Conservation (phyloP, 1,140 invertebrate species). For the Nasonia vitripennis region DNA sequence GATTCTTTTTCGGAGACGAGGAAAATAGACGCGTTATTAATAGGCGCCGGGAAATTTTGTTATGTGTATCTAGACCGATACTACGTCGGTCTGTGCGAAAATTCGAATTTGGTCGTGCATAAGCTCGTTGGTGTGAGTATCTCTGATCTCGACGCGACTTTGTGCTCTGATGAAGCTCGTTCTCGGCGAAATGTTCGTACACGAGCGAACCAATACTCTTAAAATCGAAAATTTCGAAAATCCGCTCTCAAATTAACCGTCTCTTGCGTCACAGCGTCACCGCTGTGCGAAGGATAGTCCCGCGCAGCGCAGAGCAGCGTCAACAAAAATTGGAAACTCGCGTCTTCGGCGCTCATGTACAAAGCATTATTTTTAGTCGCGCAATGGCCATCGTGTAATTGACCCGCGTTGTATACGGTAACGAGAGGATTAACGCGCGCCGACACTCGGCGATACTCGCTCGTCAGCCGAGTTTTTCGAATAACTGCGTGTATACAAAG, state of each 20-base stretch:
- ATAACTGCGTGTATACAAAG: not conserved
- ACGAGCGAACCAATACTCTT: not conserved
- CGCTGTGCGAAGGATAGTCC: not conserved
- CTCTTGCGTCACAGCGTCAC: slow-evolving; percentile 33
- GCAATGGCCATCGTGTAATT: not conserved
- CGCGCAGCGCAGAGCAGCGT: slow-evolving; percentile 13
- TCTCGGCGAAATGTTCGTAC: not conserved
- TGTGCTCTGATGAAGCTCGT: not conserved
- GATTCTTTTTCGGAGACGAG: not conserved
- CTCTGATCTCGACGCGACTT: not conserved
- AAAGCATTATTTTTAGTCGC: slow-evolving; percentile 37
- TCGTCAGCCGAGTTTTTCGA: not conserved
- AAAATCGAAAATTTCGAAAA: slow-evolving; percentile 5
- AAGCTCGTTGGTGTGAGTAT: too few species aligned
- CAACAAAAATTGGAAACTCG: slow-evolving; percentile 44
- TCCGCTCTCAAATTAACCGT: slow-evolving; percentile 19
- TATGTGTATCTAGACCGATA: not conserved
- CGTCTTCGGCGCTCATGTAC: not conserved
- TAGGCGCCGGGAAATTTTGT: not conserved
- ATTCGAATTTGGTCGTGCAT: too few species aligned
- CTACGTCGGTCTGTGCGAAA: too few species aligned
- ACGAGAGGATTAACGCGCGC: not conserved
- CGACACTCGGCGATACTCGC: too few species aligned
- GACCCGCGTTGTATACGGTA: not conserved
- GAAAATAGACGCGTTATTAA: not conserved